Base-by-base conservation (phyloP, 2,888 invertebrate species). In the Cantharis rustica region DNA sequence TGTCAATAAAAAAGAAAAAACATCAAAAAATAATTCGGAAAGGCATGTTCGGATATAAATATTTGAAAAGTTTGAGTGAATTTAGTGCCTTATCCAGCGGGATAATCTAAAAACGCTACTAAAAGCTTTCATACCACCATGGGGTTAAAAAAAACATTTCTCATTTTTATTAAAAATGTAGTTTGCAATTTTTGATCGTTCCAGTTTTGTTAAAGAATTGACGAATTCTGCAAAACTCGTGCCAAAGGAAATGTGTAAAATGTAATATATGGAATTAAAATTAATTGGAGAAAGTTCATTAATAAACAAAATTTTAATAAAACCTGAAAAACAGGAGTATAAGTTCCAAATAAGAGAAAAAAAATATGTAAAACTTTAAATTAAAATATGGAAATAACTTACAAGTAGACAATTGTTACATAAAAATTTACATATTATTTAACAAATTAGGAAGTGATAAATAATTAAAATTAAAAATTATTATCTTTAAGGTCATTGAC, bases 401-500 rank as follows among this genome's bases (percentile, higher is more conserved):
- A 47, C 47, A 47, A 47, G 47, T 47, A 47, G 47, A 47, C 47
- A 47, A 47, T 47, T 47, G 47, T 47, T 47, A 47, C 47, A 47
- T 47, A 47, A 47, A 47, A 47, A 47, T 47, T 47, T n/a, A 47
- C 47, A 47, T 47, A 47, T 23, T 23, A 23, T 47, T 47, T 47
- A n/a, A 47, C n/a, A 47, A 47, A 47, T 47, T 47, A 47, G 47
- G 47, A 47, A 47, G 47, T 47, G n/a, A 47, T 47, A 47, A 64
- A 66, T n/a, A 66, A 66, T 66, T 66, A 66, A 20, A 66, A 20
- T 66, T 66, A 20, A 20, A 66, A 47, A 47, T n/a, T 47, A 47
- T 47, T 47, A 47, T 47, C 47, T 47, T n/a, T 66, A 66, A 66
- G 64, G 64, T 66, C 64, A 66, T 66, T 66, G 64, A 66, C 64